A percentile compares a stretch with the other conserved stretches of the same genome.
These are phyloP conservation scores for Drosophila auraria DNA, from an alignment of 1,140 invertebrate genomes.

Conservation along the genomic window DNA sequence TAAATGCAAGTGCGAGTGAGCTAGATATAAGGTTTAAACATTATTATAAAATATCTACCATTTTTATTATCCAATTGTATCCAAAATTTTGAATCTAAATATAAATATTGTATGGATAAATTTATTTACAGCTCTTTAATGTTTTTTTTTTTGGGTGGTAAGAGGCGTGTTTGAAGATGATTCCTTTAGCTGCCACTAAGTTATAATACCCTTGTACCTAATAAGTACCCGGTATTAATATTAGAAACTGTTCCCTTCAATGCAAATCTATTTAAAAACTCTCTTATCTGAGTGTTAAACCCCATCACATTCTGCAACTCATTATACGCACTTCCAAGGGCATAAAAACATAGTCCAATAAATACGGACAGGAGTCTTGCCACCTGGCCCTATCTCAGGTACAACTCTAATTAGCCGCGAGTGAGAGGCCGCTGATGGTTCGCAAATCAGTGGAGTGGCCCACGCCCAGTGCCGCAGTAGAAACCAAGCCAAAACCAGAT, in stretches of 20 bases:
- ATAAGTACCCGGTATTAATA: background rate
- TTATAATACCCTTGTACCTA: background rate
- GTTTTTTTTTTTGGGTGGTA: no score
- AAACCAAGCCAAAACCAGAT: background rate
- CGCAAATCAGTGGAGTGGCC: conserved; percentile 51
- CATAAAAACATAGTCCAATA: conserved; percentile 16
- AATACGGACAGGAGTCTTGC: conserved; percentile 28
- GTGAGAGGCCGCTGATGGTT: conserved; percentile 35
- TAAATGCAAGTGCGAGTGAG: no score
- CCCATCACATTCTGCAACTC: background rate
- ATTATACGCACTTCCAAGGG: conserved; percentile 3
- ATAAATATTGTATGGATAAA: background rate
- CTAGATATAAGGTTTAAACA: no score
- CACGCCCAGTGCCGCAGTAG: conserved; percentile 1
- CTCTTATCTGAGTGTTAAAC: background rate
- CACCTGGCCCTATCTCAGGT: conserved; percentile 34
- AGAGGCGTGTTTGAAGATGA: no score
- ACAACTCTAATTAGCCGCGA: conserved; percentile 53
- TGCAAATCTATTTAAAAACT: conserved; percentile 2
- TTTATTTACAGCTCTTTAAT: background rate
- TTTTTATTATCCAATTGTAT: background rate
- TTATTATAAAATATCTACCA: background rate
- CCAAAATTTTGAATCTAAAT: background rate
- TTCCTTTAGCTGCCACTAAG: no score
- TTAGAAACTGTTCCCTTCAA: background rate